Conservation (phyloP, 1,140 invertebrate genomes). For the Triops longicaudatus region DNA sequence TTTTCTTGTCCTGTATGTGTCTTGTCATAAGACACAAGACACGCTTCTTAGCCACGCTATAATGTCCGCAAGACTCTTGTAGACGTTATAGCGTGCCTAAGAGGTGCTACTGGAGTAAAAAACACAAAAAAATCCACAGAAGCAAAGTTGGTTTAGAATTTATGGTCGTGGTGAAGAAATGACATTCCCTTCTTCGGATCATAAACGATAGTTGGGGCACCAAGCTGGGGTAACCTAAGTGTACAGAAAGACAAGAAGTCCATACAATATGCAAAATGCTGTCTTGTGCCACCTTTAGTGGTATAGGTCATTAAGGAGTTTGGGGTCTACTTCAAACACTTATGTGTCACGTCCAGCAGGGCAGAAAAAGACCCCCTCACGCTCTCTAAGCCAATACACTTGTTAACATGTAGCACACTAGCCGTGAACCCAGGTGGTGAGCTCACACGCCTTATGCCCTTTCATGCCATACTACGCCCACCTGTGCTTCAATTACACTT, state of each 20-base stretch:
- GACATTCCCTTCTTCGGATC: no score
- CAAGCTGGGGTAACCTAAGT: neutral
- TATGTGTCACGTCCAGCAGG: neutral
- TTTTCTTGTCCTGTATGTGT: no score
- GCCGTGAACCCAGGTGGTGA: neutral
- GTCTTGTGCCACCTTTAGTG: neutral
- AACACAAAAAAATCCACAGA: no score
- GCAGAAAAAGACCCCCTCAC: neutral
- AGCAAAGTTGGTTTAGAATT: no score
- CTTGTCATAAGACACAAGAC: no score
- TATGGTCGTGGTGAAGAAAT: no score
- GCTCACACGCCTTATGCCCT: conserved; percentile 10
- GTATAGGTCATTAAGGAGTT: neutral
- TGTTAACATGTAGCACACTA: neutral
- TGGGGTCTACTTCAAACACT: conserved; percentile 13
- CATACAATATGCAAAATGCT: conserved; percentile 12
- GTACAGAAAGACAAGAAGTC: neutral
- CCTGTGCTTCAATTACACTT: neutral
- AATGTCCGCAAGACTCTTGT: no score
- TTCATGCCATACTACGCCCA: neutral
- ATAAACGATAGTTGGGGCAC: no score
- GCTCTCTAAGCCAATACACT: conserved; percentile 7
- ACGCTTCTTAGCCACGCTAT: no score
- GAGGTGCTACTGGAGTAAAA: no score
- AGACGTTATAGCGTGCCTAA: no score